Percentiles rank a stretch among this genome's conserved stretches.
Evolutionary conservation across 2,888 invertebrate genomes (phyloP).

Genomic region (Dasysyrphus albostriatus): DNA sequence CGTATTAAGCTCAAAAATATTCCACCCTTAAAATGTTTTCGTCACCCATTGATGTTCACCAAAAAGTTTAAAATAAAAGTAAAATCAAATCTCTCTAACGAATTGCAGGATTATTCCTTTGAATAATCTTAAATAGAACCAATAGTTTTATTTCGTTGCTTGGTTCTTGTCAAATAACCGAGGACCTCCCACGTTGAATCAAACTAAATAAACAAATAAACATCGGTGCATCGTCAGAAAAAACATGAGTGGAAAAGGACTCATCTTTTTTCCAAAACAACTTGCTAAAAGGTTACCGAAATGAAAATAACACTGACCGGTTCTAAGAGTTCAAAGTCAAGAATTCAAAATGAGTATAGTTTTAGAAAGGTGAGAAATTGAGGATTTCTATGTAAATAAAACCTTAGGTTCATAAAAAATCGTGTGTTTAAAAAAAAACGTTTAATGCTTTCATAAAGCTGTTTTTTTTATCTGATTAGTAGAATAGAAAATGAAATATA

Average conservation of each 20-base stretch:
- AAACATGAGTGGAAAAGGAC: constrained; percentile 43
- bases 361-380: constrained; percentile 63
- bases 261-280: constrained; percentile 36
- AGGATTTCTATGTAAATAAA: constrained; percentile 59
- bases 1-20: not conserved
- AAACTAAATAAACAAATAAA: constrained; percentile 51
- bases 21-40: not conserved
- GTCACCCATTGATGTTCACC: not conserved
- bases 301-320: constrained; percentile 42
- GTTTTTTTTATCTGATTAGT: not conserved
- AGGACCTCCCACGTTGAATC: constrained; percentile 61
- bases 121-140: constrained; percentile 4
- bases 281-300: constrained; percentile 69
- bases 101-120: not conserved
- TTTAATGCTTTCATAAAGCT: not conserved
- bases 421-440: not conserved
- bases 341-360: constrained; percentile 29
- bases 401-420: constrained; percentile 1
- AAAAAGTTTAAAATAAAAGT: not conserved
- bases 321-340: constrained; percentile 25
- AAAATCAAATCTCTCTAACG: constrained; percentile 2
- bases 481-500: too few species aligned
- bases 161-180: constrained; percentile 16
- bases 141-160: not conserved
- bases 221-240: constrained; percentile 49